phyloP scores from a whole-genome alignment of 2,797 vertebrate species.

The Ctenochaetus hawaiiensis region DNA sequence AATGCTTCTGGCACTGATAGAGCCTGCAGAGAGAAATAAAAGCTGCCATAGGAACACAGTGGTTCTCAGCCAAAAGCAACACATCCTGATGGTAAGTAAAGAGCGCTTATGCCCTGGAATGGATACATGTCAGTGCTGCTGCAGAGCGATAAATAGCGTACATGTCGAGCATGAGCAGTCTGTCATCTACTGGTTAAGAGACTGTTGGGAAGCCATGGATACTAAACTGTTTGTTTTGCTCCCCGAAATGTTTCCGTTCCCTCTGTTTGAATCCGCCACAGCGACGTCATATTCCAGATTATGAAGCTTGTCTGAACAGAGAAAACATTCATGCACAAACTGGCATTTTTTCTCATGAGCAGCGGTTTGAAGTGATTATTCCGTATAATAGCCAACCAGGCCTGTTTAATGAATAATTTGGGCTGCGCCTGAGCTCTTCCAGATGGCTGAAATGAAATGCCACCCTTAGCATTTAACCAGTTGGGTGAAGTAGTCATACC shows the following conservation, averaged over 20 bases:
- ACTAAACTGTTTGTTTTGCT: constrained; percentile 78
- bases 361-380: constrained; percentile 71
- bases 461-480: constrained; percentile 67
- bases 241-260: constrained; percentile 75
- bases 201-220: constrained; percentile 71
- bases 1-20: constrained; percentile 44
- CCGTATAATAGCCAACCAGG: constrained; percentile 60
- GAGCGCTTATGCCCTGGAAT: constrained; percentile 44
- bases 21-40: constrained; percentile 36
- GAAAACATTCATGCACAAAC: constrained; percentile 70
- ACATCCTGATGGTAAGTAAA: constrained; percentile 45
- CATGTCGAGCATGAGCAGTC: constrained; percentile 39
- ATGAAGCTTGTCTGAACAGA: constrained; percentile 67
- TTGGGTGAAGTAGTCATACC: constrained; percentile 62
- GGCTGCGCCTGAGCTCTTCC: constrained; percentile 75
- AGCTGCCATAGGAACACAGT: constrained; percentile 32
- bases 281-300: constrained; percentile 73
- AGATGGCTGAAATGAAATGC: constrained; percentile 76
- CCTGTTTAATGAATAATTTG: constrained; percentile 77
- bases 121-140: constrained; percentile 58
- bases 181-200: constrained; percentile 55
- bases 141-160: constrained; percentile 60
- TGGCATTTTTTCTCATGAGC: constrained; percentile 62
- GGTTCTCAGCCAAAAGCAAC: constrained; percentile 65
- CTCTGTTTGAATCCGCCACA: constrained; percentile 67